These are phyloP conservation scores for Elysia crispata DNA, from an alignment of 2,888 invertebrate genomes.

Conservation along the genomic window DNA sequence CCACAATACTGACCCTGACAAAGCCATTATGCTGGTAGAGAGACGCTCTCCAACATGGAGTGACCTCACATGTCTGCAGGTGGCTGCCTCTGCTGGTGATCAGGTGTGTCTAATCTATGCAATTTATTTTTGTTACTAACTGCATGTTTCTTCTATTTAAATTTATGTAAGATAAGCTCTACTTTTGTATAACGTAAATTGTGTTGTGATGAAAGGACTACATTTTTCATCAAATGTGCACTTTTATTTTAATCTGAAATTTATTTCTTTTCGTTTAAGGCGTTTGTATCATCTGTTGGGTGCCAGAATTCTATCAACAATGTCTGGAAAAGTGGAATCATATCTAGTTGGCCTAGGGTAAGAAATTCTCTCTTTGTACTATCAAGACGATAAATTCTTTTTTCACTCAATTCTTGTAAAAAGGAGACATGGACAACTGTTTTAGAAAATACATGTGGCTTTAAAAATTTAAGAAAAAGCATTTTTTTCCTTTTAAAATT, in stretches of 20 bases:
- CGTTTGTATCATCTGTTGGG: constrained; percentile 70
- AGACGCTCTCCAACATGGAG: constrained; percentile 74
- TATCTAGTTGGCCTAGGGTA: constrained; percentile 61
- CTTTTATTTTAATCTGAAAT: too few species aligned
- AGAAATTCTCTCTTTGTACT: constrained; percentile 3
- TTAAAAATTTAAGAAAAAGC: too few species aligned
- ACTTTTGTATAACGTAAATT: background rate
- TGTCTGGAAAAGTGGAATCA: constrained; percentile 74
- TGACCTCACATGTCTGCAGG: constrained; percentile 74
- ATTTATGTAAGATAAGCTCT: background rate
- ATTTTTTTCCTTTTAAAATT: too few species aligned
- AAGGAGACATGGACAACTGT: too few species aligned
- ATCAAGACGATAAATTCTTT: too few species aligned
- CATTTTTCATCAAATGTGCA: too few species aligned
- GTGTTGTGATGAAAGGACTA: background rate
- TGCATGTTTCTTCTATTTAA: background rate
- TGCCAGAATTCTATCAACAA: constrained; percentile 74
- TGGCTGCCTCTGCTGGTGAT: constrained; percentile 74
- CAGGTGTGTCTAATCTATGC: constrained; percentile 59
- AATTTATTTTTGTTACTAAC: background rate
- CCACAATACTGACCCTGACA: constrained; percentile 73
- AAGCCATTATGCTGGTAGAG: constrained; percentile 76
- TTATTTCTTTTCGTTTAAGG: constrained; percentile 60
- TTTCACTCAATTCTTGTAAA: too few species aligned
- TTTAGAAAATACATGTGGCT: too few species aligned